Percentiles rank a stretch among this genome's conserved stretches.
These are phyloP conservation scores for Scomber japonicus DNA, from an alignment of 2,113 vertebrate species.

Conservation along the genomic window DNA sequence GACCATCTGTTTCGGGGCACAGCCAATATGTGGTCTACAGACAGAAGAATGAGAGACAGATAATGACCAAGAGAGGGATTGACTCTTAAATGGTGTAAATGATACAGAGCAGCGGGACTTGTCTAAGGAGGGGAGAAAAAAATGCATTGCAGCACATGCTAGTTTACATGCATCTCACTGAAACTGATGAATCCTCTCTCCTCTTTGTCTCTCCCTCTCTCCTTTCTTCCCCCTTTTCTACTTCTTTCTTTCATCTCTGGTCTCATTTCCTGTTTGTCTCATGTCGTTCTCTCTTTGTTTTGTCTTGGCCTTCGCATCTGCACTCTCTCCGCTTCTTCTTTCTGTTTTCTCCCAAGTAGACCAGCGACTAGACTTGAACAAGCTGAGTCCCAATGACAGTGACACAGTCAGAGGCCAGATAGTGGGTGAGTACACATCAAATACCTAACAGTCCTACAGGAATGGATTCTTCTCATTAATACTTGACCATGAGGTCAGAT, in stretches of 20 bases:
- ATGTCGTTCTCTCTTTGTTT: conserved; percentile 11
- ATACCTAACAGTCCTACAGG: background rate
- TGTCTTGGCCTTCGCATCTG: background rate
- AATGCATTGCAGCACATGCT: conserved; percentile 49
- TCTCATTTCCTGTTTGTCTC: conserved; percentile 52
- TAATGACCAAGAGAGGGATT: conserved; percentile 62
- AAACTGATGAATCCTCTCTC: conserved; percentile 40
- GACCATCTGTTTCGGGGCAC: conserved; percentile 73
- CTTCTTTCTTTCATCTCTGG: conserved; percentile 40
- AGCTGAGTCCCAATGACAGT: conserved; percentile 97
- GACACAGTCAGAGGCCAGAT: conserved; percentile 98
- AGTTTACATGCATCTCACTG: conserved; percentile 46
- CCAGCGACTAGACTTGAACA: conserved; percentile 98
- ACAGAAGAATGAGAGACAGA: conserved; percentile 66
- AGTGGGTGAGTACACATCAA: conserved; percentile 89
- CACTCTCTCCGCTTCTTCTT: background rate
- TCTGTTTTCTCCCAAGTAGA: conserved; percentile 81
- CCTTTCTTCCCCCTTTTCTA: background rate
- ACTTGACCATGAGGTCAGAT: background rate
- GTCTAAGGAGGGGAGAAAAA: conserved; percentile 23
- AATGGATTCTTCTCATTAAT: background rate
- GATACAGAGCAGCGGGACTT: conserved; percentile 57
- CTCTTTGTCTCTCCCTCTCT: conserved; percentile 40
- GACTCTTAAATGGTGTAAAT: conserved; percentile 70
- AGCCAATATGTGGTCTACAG: conserved; percentile 69